These are phyloP conservation scores for Tinea trinotella DNA, from an alignment of 2,888 invertebrate genomes.

Conservation along the genomic window DNA sequence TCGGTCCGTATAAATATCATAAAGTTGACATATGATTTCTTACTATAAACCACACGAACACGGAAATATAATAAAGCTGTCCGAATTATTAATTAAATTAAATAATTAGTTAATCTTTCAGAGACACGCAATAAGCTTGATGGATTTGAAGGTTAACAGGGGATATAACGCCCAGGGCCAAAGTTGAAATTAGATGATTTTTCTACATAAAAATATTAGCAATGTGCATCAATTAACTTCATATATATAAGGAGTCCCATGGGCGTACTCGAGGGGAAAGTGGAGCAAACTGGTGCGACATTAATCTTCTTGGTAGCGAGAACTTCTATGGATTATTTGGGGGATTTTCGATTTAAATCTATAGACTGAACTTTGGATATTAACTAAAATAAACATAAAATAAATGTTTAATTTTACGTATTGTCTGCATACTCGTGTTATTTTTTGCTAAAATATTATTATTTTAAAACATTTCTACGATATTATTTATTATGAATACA, in stretches of 20 bases:
- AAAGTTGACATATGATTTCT: too few species aligned
- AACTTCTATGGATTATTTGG: background rate
- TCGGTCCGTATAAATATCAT: too few species aligned
- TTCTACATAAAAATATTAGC: conserved; percentile 4
- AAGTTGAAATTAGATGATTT: conserved; percentile 3
- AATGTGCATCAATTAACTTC: conserved; percentile 58
- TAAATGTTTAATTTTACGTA: too few species aligned
- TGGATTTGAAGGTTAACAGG: background rate
- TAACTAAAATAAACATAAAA: too few species aligned
- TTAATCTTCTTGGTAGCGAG: conserved; percentile 46
- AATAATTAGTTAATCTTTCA: background rate
- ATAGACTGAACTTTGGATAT: background rate
- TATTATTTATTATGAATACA: too few species aligned
- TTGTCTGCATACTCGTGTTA: too few species aligned
- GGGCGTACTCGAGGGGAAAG: conserved; percentile 17
- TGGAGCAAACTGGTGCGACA: conserved; percentile 35
- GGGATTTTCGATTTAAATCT: conserved; percentile 1
- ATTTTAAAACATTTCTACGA: too few species aligned
- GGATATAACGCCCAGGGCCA: background rate
- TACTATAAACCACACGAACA: too few species aligned
- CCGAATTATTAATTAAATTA: background rate
- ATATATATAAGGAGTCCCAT: conserved; percentile 10
- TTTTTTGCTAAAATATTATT: too few species aligned
- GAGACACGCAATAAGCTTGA: background rate
- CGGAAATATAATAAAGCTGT: too few species aligned